phyloP scores from a whole-genome alignment of 2,113 vertebrate genomes.

The Anguilla rostrata region DNA sequence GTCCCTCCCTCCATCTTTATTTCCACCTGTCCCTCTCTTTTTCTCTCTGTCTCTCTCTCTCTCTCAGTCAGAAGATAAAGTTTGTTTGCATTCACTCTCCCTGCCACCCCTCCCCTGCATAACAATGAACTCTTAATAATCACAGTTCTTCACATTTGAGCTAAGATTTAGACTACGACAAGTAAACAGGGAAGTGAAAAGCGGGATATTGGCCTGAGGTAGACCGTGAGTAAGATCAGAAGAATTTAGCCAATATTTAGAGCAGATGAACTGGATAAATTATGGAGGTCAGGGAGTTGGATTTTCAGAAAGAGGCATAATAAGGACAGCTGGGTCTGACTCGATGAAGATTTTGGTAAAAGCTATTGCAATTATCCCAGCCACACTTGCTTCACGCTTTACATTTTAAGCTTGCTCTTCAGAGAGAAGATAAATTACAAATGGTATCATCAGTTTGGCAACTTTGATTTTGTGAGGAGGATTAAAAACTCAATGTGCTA shows the following conservation, averaged over 20 bases:
- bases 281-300: neutral
- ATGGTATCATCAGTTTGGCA: too few species aligned
- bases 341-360: too few species aligned
- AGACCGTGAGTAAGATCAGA: neutral
- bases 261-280: neutral
- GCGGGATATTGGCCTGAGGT: neutral
- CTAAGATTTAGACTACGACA: neutral
- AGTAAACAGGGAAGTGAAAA: neutral
- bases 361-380: too few species aligned
- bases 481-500: too few species aligned
- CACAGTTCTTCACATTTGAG: neutral
- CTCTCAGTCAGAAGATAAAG: neutral
- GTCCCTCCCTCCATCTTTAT: too few species aligned
- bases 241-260: neutral
- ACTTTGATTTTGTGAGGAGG: too few species aligned
- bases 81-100: neutral
- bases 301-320: neutral
- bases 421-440: too few species aligned
- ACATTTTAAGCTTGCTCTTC: too few species aligned
- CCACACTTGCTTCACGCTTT: too few species aligned
- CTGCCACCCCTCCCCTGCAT: too few species aligned
- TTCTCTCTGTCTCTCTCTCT: neutral
- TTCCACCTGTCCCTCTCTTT: neutral
- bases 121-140: neutral
- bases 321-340: neutral